Evolutionary conservation across 2,888 invertebrate genomes (phyloP).

Genomic region (Odontomyia ornata): DNA sequence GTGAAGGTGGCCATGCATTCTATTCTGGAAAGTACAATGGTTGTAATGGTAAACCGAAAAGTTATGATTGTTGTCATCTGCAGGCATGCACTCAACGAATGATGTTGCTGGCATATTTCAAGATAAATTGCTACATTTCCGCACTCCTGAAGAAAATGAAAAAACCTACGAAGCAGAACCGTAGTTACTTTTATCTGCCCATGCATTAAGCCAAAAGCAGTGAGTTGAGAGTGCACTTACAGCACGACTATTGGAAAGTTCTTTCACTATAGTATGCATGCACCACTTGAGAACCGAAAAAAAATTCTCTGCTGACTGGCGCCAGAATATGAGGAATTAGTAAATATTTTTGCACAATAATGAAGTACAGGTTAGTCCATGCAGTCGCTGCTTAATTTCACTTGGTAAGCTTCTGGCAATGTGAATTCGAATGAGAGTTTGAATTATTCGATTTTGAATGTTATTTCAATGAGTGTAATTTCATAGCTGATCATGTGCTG

Average conservation of each 20-base stretch:
- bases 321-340: too few relatives aligned
- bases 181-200: conserved; percentile 23
- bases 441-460: too few relatives aligned
- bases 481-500: too few relatives aligned
- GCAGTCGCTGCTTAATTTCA: too few relatives aligned
- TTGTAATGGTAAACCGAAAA: conserved; percentile 49
- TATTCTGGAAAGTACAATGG: background rate
- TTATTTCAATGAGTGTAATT: too few relatives aligned
- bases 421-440: too few relatives aligned
- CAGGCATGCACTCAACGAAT: conserved; percentile 50
- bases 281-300: background rate
- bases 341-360: too few relatives aligned
- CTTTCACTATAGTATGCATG: background rate
- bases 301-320: too few relatives aligned
- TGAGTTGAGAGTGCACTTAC: background rate
- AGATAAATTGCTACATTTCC: conserved; percentile 52
- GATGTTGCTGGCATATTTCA: conserved; percentile 51
- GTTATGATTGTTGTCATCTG: conserved; percentile 51
- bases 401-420: too few relatives aligned
- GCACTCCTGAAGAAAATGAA: conserved; percentile 41
- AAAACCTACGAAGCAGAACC: background rate
- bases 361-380: too few relatives aligned
- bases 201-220: conserved; percentile 18
- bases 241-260: background rate
- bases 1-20: background rate